Evolutionary conservation across 1,140 invertebrate genomes (phyloP).

Genomic region (Penaeus japonicus): DNA sequence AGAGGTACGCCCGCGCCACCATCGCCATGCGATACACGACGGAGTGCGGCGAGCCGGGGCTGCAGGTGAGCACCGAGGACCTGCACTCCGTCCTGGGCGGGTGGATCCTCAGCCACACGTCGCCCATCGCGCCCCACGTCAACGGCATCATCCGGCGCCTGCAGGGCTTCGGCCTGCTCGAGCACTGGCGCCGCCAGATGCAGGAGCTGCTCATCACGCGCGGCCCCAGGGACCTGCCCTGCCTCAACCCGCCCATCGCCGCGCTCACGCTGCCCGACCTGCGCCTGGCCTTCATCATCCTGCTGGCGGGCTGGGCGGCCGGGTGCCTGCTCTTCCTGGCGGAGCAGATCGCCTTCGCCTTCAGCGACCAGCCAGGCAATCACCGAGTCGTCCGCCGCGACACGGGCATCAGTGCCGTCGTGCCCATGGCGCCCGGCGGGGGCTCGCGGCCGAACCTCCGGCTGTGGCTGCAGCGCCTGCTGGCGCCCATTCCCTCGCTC

Average conservation of each 20-base stretch:
- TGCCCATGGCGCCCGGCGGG: not conserved
- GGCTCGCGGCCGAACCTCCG: not conserved
- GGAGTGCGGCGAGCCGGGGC: slow-evolving; percentile 47
- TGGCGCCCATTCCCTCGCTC: not conserved
- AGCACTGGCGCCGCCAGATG: slow-evolving; percentile 45
- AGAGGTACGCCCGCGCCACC: slow-evolving; percentile 45
- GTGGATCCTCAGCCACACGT: slow-evolving; percentile 41
- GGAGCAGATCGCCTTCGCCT: slow-evolving; percentile 2
- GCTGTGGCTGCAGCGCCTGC: not conserved
- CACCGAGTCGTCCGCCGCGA: not conserved
- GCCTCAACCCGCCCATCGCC: slow-evolving; percentile 40
- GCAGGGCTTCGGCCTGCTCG: slow-evolving; percentile 42
- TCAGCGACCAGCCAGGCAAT: not conserved
- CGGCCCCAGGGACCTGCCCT: slow-evolving; percentile 38
- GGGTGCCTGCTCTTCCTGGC: slow-evolving; percentile 11
- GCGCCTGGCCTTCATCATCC: slow-evolving; percentile 41
- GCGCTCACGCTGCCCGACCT: slow-evolving; percentile 37
- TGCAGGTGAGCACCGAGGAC: slow-evolving; percentile 47
- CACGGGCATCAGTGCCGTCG: not conserved
- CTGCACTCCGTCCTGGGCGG: slow-evolving; percentile 51
- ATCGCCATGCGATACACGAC: slow-evolving; percentile 51
- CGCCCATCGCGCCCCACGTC: slow-evolving; percentile 26
- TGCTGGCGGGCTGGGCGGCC: slow-evolving; percentile 37
- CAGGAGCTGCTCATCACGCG: slow-evolving; percentile 29
- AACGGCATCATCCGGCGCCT: slow-evolving; percentile 49